Evolutionary conservation across 2,113 vertebrate genomes (phyloP).

Genomic region (Neoarius graeffei): DNA sequence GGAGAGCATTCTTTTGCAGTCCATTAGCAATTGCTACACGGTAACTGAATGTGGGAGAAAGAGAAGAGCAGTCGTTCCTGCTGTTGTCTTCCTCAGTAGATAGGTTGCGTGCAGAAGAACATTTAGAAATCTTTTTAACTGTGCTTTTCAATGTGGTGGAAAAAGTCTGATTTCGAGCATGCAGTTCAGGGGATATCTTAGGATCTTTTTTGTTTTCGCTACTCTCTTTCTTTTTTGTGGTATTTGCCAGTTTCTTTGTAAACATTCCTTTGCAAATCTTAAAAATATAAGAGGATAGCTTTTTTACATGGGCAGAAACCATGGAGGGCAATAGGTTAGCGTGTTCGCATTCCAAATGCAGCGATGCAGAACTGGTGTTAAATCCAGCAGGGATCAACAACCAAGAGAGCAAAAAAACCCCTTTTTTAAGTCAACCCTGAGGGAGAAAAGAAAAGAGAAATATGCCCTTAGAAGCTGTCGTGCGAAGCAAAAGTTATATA

Average conservation of each 20-base stretch:
- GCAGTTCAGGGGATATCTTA: slow-evolving; percentile 76
- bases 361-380: slow-evolving; percentile 58
- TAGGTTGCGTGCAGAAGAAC: slow-evolving; percentile 86
- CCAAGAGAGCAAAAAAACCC: slow-evolving; percentile 55
- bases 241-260: slow-evolving; percentile 96
- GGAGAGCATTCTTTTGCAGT: slow-evolving; percentile 79
- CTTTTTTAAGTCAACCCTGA: slow-evolving; percentile 58
- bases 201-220: slow-evolving; percentile 83
- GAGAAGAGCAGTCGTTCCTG: slow-evolving; percentile 86
- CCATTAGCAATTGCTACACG: slow-evolving; percentile 96
- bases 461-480: slow-evolving; percentile 37
- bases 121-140: slow-evolving; percentile 90
- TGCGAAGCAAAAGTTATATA: slow-evolving; percentile 49
- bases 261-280: slow-evolving; percentile 99
- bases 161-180: slow-evolving; percentile 80
- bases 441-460: slow-evolving; percentile 43
- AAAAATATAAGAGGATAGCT: slow-evolving; percentile 84
- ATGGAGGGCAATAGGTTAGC: slow-evolving; percentile 80
- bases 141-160: slow-evolving; percentile 91
- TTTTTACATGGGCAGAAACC: slow-evolving; percentile 91
- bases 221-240: slow-evolving; percentile 90
- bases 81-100: slow-evolving; percentile 83
- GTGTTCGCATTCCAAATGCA: slow-evolving; percentile 64
- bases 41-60: slow-evolving; percentile 97
- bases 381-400: slow-evolving; percentile 52